A percentile compares a stretch with the other conserved stretches of the same genome.
Conservation (phyloP, 1,140 invertebrate species). For the Globodera ellingtonae region DNA sequence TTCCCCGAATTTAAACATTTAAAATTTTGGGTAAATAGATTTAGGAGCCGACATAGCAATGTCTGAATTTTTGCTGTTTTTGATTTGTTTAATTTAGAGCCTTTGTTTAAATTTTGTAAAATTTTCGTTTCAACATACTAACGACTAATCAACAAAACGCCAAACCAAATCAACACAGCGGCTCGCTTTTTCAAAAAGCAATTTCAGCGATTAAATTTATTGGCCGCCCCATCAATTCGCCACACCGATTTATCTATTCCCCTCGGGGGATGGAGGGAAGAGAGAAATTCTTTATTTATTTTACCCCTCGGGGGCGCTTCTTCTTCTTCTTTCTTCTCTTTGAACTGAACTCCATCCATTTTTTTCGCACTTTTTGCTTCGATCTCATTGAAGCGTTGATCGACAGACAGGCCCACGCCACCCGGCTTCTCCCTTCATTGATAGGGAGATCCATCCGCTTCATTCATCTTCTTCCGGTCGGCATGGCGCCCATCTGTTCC, state of each 20-base stretch:
- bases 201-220: background rate
- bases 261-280: background rate
- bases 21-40: no score
- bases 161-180: background rate
- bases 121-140: background rate
- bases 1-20: no score
- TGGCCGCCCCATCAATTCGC: background rate
- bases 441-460: no score
- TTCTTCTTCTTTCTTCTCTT: background rate
- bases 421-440: no score
- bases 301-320: background rate
- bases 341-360: background rate
- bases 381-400: background rate
- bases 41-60: no score
- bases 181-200: background rate
- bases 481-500: no score
- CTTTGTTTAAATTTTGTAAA: no score
- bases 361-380: conserved; percentile 1
- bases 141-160: background rate
- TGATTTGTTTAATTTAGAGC: no score
- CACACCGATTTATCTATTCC: background rate
- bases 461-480: no score
- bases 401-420: no score
- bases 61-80: background rate
- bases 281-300: background rate